Conservation (phyloP, 1,140 invertebrate species). For the Cyphomyrmex costatus region DNA sequence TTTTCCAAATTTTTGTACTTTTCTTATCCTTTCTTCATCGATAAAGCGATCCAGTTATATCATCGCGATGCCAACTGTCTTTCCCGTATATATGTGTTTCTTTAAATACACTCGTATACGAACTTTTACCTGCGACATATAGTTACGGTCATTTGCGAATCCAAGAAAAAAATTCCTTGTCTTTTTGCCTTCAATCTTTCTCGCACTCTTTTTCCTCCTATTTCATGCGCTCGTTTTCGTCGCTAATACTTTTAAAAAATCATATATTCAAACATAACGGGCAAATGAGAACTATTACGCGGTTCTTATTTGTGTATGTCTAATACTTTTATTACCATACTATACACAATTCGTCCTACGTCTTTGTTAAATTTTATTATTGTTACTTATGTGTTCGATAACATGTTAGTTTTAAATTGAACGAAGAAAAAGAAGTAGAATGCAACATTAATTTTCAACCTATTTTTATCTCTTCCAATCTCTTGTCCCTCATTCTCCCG, state of each 20-base stretch:
- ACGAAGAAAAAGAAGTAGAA: conserved; percentile 30
- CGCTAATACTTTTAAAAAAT: no score
- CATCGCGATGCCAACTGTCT: background rate
- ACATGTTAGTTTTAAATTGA: background rate
- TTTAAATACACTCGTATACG: background rate
- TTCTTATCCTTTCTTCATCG: conserved; percentile 13
- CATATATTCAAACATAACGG: no score
- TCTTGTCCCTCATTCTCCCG: conserved; percentile 52
- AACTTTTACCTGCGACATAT: background rate
- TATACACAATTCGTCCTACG: background rate
- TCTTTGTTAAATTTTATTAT: conserved; percentile 8
- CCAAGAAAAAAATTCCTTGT: background rate
- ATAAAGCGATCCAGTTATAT: conserved; percentile 12
- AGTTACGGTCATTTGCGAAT: background rate
- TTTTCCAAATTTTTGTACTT: conserved; percentile 42
- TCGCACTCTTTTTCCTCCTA: background rate
- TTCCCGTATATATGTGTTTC: conserved; percentile 1
- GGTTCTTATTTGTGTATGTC: no score
- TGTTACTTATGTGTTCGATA: background rate
- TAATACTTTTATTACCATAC: background rate
- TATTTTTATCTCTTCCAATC: conserved; percentile 63
- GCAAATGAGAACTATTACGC: no score
- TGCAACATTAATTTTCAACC: conserved; percentile 48
- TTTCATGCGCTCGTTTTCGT: conserved; percentile 13
- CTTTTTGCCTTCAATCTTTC: background rate